Conservation (phyloP, 23 tunicate genomes). For the Corella eumyota region DNA sequence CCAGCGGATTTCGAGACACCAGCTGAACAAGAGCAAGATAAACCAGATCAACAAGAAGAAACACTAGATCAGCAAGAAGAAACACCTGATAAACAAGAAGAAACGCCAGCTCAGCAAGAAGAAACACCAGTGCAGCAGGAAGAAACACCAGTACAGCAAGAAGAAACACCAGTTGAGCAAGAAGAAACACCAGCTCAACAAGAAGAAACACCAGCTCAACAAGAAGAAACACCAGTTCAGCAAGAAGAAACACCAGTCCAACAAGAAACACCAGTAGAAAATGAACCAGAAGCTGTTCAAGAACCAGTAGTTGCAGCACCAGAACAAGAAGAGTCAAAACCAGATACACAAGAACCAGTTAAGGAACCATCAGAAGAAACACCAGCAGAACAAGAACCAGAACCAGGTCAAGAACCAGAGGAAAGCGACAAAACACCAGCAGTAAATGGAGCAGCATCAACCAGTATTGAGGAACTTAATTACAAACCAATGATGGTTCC, state of each 20-base stretch:
- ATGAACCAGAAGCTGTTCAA: too few relatives aligned
- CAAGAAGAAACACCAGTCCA: too few relatives aligned
- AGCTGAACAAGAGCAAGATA: not conserved
- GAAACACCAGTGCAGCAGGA: not conserved
- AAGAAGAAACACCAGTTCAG: too few relatives aligned
- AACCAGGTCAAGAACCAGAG: not conserved
- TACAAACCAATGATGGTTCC: not conserved
- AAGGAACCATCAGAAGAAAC: too few relatives aligned
- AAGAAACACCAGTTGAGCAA: not conserved
- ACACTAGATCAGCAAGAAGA: slow-evolving; percentile 1
- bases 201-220: not conserved
- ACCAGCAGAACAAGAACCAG: slow-evolving; percentile 2
- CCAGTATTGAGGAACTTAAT: not conserved
- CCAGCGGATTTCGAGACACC: too few relatives aligned
- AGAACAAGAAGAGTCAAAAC: too few relatives aligned
- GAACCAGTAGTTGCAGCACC: too few relatives aligned
- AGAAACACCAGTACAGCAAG: not conserved
- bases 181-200: not conserved
- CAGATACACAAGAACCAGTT: too few relatives aligned
- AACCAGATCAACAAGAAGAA: slow-evolving; percentile 4
- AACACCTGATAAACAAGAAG: not conserved
- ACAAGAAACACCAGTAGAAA: too few relatives aligned
- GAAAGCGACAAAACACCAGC: too few relatives aligned
- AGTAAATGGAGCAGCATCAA: not conserved
- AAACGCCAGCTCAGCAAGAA: not conserved